Evolutionary conservation across 2,888 invertebrate genomes (phyloP), one percentile per base, ranked within the genome.

Genomic region (Heterodera filipjevi): DNA sequence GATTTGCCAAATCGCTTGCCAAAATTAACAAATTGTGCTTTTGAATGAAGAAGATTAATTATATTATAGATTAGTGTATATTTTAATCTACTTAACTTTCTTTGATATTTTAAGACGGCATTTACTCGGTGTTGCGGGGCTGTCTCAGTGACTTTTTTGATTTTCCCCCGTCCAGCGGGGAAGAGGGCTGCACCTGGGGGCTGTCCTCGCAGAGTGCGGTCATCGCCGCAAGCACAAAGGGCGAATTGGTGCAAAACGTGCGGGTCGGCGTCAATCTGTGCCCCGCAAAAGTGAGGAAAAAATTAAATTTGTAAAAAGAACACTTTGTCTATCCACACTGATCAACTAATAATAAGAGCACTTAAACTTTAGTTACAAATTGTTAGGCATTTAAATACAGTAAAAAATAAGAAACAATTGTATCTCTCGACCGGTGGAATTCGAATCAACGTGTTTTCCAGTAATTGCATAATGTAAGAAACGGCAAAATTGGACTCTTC

Each of bases 71-170:
- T n/a, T n/a, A n/a, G n/a, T n/a, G n/a, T n/a, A n/a, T n/a, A n/a
- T n/a, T n/a, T n/a, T n/a, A n/a, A n/a, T n/a, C n/a, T n/a, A n/a
- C n/a, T n/a, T n/a, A 44, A 44, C 44, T 44, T 44, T 44, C 5
- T 44, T 44, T 44, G 12, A 44, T 10, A 44, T 10, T 44, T 44
- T 49, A 19, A 75, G 75, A 75, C 30, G 75, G 75, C 44, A 59
- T 75, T 44, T 75, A 75, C 44, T 75, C 75, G 44, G 68, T 75
- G 39, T 44, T 75, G 0, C 66, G 75, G 6, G 75, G 75, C 12
- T 75, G 75, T 32, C 32, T 75, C 44, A 75, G 44, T 16, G 75
- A 75, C 46, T 75, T 75, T 33, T 59, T 59, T 22, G 49, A 49
- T 8, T 33, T 59, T 22, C 32, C 33, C 19, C 66, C 68, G 19